Percentiles rank a stretch among this genome's conserved stretches.
These are phyloP conservation scores for Theristus sp. DNA, from an alignment of 2,888 invertebrate genomes.

Conservation along the genomic window DNA sequence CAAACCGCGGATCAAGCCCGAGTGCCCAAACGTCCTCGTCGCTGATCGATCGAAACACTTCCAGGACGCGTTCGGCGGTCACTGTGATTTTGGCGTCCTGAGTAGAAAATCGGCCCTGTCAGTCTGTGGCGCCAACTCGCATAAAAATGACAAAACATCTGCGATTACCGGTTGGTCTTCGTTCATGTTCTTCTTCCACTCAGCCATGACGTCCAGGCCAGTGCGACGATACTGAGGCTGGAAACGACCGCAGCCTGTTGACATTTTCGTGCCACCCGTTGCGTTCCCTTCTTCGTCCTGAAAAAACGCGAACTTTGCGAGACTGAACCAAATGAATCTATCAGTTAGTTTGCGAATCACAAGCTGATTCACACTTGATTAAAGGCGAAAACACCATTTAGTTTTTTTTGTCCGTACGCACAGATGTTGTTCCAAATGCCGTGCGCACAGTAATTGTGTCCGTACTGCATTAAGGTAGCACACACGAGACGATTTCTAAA, in stretches of 20 bases:
- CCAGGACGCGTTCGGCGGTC: conserved; percentile 86
- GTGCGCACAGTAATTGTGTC: too few relatives aligned
- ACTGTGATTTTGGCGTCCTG: conserved; percentile 71
- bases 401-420: too few relatives aligned
- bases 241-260: conserved; percentile 93
- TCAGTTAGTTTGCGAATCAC: too few relatives aligned
- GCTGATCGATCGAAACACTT: conserved; percentile 74
- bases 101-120: too few relatives aligned
- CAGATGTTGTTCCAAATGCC: background rate
- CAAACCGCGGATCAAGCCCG: conserved; percentile 67
- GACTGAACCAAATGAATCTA: background rate
- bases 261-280: conserved; percentile 45
- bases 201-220: conserved; percentile 80
- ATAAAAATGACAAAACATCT: background rate
- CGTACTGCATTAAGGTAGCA: too few relatives aligned
- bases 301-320: background rate
- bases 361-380: too few relatives aligned
- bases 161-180: conserved; percentile 59
- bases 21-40: conserved; percentile 65
- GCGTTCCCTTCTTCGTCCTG: conserved; percentile 14
- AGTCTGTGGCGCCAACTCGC: too few relatives aligned
- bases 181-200: conserved; percentile 87
- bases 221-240: conserved; percentile 76
- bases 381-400: too few relatives aligned
- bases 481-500: too few relatives aligned